Evolutionary conservation across 2,797 vertebrate genomes (phyloP).

Genomic region (Coilia nasus): DNA sequence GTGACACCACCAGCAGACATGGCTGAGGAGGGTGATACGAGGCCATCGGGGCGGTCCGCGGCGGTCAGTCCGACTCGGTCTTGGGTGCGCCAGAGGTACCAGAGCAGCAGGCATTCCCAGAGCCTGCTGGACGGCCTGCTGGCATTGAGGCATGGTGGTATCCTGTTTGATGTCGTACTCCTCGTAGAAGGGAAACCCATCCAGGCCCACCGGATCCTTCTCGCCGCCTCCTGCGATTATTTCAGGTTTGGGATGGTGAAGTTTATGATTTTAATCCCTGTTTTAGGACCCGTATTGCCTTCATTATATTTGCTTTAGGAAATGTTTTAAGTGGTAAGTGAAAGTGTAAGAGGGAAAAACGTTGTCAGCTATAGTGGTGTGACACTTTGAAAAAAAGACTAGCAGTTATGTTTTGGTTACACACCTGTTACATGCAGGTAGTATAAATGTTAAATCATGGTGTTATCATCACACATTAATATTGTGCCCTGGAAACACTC

Average conservation of each 20-base stretch:
- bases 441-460: not conserved
- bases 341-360: too few relatives aligned
- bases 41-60: slow-evolving; percentile 62
- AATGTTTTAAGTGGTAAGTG: too few relatives aligned
- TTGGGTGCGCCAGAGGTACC: slow-evolving; percentile 80
- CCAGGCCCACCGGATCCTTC: slow-evolving; percentile 90
- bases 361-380: not conserved
- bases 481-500: not conserved
- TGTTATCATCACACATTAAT: not conserved
- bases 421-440: not conserved
- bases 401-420: not conserved
- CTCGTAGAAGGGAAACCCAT: slow-evolving; percentile 88
- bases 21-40: slow-evolving; percentile 78
- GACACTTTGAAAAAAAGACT: not conserved
- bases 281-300: too few relatives aligned
- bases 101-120: slow-evolving; percentile 83
- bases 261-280: too few relatives aligned
- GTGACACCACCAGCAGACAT: slow-evolving; percentile 60
- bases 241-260: slow-evolving; percentile 77
- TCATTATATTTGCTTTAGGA: too few relatives aligned
- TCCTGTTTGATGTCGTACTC: slow-evolving; percentile 92
- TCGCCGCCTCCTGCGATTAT: slow-evolving; percentile 95
- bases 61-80: slow-evolving; percentile 64
- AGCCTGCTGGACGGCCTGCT: slow-evolving; percentile 86
- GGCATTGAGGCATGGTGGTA: slow-evolving; percentile 80